These are phyloP conservation scores for Malurus melanocephalus DNA, from an alignment of 2,113 vertebrate genomes.

Conservation along the genomic window DNA sequence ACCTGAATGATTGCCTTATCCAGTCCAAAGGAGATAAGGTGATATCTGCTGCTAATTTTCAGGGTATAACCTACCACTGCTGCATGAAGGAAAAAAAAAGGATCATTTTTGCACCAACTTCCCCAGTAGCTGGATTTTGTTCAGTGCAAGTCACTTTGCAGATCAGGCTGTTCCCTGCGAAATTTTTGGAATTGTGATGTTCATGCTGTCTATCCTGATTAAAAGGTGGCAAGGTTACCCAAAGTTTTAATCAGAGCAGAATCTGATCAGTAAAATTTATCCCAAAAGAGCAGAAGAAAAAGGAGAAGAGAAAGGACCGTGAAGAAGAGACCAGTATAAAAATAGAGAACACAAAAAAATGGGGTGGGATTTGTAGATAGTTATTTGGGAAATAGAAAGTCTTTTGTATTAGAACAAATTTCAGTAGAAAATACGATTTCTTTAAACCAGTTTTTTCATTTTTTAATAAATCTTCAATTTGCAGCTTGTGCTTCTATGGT, in stretches of 20 bases:
- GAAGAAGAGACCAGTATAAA: background rate
- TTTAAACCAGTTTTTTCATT: rapidly evolving
- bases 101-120: background rate
- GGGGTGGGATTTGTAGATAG: rapidly evolving
- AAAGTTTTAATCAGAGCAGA: background rate
- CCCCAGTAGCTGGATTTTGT: background rate
- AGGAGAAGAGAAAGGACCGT: background rate
- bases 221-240: background rate
- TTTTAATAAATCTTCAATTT: background rate
- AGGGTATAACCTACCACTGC: background rate
- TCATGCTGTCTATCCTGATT: background rate
- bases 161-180: background rate
- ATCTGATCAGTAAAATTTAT: background rate
- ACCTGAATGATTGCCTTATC: background rate
- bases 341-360: background rate
- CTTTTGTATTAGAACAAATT: background rate
- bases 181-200: background rate
- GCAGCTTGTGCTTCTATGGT: background rate
- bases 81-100: background rate
- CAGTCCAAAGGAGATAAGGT: background rate
- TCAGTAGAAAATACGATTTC: background rate
- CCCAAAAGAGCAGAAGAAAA: background rate
- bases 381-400: background rate
- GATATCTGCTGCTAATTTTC: background rate
- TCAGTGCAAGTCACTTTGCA: background rate